Conservation (phyloP, 1,140 invertebrate species). For the Panonychus citri region DNA sequence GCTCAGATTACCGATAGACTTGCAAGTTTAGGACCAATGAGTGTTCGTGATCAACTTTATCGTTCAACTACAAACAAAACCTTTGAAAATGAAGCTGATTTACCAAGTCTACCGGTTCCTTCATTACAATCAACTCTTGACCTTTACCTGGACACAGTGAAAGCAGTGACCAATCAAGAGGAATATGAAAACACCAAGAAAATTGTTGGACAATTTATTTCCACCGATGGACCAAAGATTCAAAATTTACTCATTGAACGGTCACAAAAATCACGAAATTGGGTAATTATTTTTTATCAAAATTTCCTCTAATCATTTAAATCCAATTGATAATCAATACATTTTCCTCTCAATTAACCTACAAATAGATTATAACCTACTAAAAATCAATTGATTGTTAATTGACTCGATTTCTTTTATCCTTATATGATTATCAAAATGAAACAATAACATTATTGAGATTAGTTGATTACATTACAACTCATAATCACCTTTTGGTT, state of each 20-base stretch:
- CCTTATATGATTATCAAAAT: not conserved
- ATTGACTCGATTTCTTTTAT: not conserved
- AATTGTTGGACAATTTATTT: constrained; percentile 21
- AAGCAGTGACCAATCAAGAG: constrained; percentile 19
- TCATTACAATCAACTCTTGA: constrained; percentile 20
- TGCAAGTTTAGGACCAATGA: not conserved
- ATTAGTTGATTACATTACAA: not conserved
- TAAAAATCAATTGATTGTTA: too few relatives aligned
- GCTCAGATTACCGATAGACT: not conserved
- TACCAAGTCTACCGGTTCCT: constrained; percentile 15
- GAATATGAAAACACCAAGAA: constrained; percentile 21
- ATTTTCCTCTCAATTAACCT: too few relatives aligned
- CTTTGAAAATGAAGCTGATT: constrained; percentile 14
- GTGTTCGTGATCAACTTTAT: not conserved
- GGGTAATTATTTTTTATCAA: not conserved
- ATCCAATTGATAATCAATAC: too few relatives aligned
- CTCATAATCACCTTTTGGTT: too few relatives aligned
- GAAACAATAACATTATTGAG: not conserved
- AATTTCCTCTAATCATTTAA: too few relatives aligned
- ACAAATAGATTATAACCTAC: too few relatives aligned
- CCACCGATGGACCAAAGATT: constrained; percentile 21
- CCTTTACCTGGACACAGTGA: constrained; percentile 24
- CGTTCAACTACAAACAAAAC: constrained; percentile 9
- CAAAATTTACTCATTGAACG: constrained; percentile 12
- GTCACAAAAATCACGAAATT: not conserved